Evolutionary conservation across 2,113 vertebrate genomes (phyloP).

Genomic region (Xerus inauris): DNA sequence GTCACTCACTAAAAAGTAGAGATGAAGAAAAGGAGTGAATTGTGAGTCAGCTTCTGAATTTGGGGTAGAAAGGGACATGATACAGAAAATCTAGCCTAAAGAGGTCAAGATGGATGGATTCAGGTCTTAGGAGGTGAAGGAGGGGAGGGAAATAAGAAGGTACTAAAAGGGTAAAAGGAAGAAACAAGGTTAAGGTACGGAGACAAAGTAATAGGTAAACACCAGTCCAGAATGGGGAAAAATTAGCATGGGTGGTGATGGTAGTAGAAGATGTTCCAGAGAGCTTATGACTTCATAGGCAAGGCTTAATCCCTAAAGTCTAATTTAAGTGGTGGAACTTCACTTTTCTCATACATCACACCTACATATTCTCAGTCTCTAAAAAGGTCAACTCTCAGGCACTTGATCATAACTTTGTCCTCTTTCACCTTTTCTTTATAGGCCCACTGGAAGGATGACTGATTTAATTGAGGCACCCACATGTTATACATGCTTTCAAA

Average conservation of each 20-base stretch:
- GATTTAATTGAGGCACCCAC: not conserved
- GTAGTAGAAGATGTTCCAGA: not conserved
- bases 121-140: not conserved
- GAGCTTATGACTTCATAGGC: not conserved
- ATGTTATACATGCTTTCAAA: constrained; percentile 7
- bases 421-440: constrained; percentile 32
- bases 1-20: constrained; percentile 54
- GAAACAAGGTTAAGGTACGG: constrained; percentile 36
- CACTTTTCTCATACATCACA: not conserved
- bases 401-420: not conserved
- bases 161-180: constrained; percentile 37
- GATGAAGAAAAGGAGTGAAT: constrained; percentile 36
- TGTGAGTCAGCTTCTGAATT: not conserved
- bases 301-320: not conserved
- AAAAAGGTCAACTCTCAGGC: not conserved
- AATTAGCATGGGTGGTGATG: not conserved
- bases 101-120: constrained; percentile 60
- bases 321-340: not conserved
- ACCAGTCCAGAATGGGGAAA: not conserved
- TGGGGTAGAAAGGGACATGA: not conserved
- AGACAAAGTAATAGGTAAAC: constrained; percentile 35
- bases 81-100: not conserved
- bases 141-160: not conserved
- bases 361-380: not conserved
- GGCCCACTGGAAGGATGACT: not conserved